phyloP scores from a whole-genome alignment of 2,888 invertebrate species.

The Noctua fimbriata region DNA sequence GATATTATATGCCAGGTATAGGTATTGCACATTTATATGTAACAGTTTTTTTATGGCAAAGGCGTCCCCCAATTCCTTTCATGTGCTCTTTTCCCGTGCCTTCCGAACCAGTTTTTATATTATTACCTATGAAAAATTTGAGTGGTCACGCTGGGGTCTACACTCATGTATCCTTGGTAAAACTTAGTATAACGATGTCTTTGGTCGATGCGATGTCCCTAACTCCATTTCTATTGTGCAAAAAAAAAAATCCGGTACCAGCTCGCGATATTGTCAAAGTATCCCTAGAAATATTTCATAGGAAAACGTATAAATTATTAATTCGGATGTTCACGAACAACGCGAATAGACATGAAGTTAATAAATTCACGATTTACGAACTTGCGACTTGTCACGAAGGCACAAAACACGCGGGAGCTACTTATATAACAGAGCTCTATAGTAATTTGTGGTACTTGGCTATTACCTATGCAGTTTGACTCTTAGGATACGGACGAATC shows the following conservation, averaged over 20 bases:
- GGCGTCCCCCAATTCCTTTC: too few species aligned
- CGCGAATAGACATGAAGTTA: constrained; percentile 17
- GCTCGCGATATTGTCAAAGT: constrained; percentile 47
- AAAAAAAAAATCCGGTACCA: constrained; percentile 44
- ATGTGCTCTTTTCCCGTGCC: too few species aligned
- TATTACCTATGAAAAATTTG: neutral
- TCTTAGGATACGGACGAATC: neutral
- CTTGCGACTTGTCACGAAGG: constrained; percentile 35
- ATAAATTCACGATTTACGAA: constrained; percentile 51
- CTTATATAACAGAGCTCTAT: constrained; percentile 2
- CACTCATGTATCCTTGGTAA: neutral
- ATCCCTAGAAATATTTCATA: constrained; percentile 18
- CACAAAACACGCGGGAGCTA: constrained; percentile 16
- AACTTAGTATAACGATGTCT: neutral
- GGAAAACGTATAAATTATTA: constrained; percentile 45
- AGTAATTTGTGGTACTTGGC: constrained; percentile 2
- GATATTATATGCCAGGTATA: neutral
- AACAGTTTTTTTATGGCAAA: neutral
- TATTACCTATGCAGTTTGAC: neutral
- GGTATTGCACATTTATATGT: neutral
- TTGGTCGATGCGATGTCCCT: neutral
- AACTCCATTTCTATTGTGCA: neutral
- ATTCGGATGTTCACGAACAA: constrained; percentile 34
- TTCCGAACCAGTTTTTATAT: too few species aligned
- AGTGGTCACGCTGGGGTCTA: neutral